These are phyloP conservation scores for Elegia similella DNA, from an alignment of 2,888 invertebrate species.

Conservation along the genomic window DNA sequence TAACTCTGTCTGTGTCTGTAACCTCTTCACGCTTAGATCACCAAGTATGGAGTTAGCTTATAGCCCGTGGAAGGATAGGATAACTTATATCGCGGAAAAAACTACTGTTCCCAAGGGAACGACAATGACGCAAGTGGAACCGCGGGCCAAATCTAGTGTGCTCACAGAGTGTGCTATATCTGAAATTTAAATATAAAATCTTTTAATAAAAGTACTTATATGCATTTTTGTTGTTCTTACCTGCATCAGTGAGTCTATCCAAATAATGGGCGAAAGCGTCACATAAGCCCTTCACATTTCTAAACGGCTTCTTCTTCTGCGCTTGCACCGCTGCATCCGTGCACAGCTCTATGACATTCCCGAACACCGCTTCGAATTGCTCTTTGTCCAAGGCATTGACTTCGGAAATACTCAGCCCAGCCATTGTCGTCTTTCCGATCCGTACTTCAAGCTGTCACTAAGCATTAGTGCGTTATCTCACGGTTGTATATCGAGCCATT, in stretches of 20 bases:
- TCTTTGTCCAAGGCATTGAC: constrained; percentile 77
- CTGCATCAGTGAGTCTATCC: constrained; percentile 71
- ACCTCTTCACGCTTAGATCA: too few relatives aligned
- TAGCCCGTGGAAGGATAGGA: too few relatives aligned
- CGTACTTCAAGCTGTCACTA: constrained; percentile 9
- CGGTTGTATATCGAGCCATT: constrained; percentile 28
- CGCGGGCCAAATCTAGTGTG: too few relatives aligned
- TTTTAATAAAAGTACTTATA: too few relatives aligned
- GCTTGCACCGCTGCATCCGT: constrained; percentile 76
- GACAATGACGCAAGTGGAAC: too few relatives aligned
- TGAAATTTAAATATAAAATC: too few relatives aligned
- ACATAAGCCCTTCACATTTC: constrained; percentile 66
- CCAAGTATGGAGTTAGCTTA: too few relatives aligned
- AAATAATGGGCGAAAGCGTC: constrained; percentile 78
- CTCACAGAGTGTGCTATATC: too few relatives aligned
- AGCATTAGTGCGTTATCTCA: constrained; percentile 31
- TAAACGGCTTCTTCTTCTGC: constrained; percentile 76
- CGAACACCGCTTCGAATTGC: constrained; percentile 81
- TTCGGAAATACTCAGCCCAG: constrained; percentile 60
- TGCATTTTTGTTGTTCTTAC: constrained; percentile 49
- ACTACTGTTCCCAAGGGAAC: too few relatives aligned
- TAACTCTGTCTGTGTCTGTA: too few relatives aligned
- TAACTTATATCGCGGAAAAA: too few relatives aligned
- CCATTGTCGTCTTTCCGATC: constrained; percentile 20
- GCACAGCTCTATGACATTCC: constrained; percentile 84